Evolutionary conservation across 1,140 invertebrate genomes (phyloP).

Genomic region (Drosophila leontia): DNA sequence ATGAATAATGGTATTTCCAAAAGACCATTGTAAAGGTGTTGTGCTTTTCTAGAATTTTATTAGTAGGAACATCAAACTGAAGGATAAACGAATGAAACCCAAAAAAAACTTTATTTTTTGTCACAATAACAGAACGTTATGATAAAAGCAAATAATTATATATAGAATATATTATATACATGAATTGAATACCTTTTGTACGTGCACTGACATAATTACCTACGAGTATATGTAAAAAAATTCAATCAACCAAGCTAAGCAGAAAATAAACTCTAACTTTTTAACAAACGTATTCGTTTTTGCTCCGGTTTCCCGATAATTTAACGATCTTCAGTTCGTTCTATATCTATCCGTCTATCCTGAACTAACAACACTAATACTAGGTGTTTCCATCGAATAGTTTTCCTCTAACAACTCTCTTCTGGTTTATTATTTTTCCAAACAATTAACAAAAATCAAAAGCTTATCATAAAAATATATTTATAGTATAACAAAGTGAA

Average conservation of each 20-base stretch:
- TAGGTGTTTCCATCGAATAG: constrained; percentile 46
- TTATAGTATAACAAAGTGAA: constrained; percentile 54
- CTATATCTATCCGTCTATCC: constrained; percentile 38
- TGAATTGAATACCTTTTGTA: constrained; percentile 82
- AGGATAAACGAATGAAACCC: constrained; percentile 52
- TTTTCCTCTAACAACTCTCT: constrained; percentile 47
- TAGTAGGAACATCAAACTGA: constrained; percentile 70
- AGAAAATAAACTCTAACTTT: constrained; percentile 31
- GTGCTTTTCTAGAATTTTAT: constrained; percentile 85
- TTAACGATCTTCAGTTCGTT: constrained; percentile 32
- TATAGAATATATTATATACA: constrained; percentile 64
- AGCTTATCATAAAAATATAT: constrained; percentile 75
- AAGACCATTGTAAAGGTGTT: constrained; percentile 85
- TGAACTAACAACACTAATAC: constrained; percentile 52
- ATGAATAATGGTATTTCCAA: constrained; percentile 84
- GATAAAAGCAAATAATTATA: constrained; percentile 58
- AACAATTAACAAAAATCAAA: constrained; percentile 65
- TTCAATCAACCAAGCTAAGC: constrained; percentile 74
- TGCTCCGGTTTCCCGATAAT: constrained; percentile 34
- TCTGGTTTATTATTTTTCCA: constrained; percentile 53
- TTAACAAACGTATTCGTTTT: constrained; percentile 11
- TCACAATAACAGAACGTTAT: constrained; percentile 76
- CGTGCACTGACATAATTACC: constrained; percentile 81
- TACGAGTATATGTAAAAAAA: constrained; percentile 66
- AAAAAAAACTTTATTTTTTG: constrained; percentile 77